Percentiles rank a stretch among this genome's conserved stretches.
phyloP scores from a whole-genome alignment of 2,113 vertebrate species.

The Archocentrus centrarchus region DNA sequence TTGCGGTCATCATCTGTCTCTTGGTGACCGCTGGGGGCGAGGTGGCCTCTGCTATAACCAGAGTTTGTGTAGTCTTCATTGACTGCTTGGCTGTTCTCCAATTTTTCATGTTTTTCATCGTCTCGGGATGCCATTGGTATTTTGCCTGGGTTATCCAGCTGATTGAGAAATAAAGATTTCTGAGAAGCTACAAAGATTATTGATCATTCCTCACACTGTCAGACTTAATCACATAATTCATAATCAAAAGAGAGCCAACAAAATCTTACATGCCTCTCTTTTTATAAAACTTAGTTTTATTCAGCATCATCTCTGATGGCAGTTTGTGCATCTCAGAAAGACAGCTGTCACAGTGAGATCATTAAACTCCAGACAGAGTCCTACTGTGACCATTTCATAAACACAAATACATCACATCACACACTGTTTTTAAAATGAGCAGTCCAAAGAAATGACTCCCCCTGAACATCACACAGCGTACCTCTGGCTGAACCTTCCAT shows the following conservation, averaged over 20 bases:
- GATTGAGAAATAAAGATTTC: neutral
- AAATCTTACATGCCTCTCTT: neutral
- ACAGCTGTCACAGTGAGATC: too few relatives aligned
- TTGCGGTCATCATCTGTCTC: fast-evolving
- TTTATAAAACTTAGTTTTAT: neutral
- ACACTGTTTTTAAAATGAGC: neutral
- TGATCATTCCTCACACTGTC: neutral
- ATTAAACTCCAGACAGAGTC: too few relatives aligned
- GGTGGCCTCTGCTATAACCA: neutral
- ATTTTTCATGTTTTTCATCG: too few relatives aligned
- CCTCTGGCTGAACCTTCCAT: neutral
- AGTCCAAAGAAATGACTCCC: neutral
- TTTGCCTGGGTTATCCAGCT: neutral
- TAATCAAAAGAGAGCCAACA: neutral
- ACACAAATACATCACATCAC: neutral
- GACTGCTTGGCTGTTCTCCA: neutral
- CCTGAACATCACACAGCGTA: neutral
- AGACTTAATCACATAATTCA: neutral
- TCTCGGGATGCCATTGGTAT: too few relatives aligned
- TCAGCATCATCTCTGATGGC: neutral
- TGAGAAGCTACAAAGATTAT: neutral
- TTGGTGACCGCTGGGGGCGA: neutral
- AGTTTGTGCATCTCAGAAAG: too few relatives aligned
- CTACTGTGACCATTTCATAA: neutral
- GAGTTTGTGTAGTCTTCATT: neutral